Conservation (phyloP, 2,797 vertebrate species). For the Channa striata region DNA sequence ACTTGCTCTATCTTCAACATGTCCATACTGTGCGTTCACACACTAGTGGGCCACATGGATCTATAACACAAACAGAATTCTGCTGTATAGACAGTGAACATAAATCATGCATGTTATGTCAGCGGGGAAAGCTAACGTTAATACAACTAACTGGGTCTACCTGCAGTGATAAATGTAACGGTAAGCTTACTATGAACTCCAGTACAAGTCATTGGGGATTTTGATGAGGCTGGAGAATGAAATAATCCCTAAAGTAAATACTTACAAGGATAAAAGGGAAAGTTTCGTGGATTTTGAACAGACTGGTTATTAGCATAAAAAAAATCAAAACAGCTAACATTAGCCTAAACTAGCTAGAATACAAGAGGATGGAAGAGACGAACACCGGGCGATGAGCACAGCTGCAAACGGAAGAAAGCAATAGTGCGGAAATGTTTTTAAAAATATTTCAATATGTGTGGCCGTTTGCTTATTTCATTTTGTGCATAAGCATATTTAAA, state of each 20-base stretch:
- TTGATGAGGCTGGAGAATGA: background rate
- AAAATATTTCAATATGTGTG: background rate
- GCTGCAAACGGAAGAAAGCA: conserved; percentile 1
- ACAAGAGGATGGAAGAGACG: conserved; percentile 35
- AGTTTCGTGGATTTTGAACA: background rate
- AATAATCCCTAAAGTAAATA: too few species aligned
- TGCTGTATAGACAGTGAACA: background rate
- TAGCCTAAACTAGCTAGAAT: conserved; percentile 11
- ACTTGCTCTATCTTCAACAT: conserved; percentile 74
- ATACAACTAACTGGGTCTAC: too few species aligned
- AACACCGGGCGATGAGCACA: conserved; percentile 9
- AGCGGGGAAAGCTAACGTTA: background rate
- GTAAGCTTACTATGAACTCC: too few species aligned
- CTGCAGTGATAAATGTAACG: conserved; percentile 11
- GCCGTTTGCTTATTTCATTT: background rate
- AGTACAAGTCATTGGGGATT: too few species aligned
- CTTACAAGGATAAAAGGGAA: too few species aligned
- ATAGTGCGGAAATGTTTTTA: background rate
- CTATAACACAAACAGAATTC: conserved; percentile 29
- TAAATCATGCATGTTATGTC: background rate
- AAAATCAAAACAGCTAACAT: background rate
- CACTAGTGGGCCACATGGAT: conserved; percentile 9
- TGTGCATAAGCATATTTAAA: accelerated
- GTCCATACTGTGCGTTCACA: conserved; percentile 58
- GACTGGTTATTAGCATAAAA: background rate